Base-by-base conservation (phyloP, 2,888 invertebrate species). In the Sarcophaga carnaria region DNA sequence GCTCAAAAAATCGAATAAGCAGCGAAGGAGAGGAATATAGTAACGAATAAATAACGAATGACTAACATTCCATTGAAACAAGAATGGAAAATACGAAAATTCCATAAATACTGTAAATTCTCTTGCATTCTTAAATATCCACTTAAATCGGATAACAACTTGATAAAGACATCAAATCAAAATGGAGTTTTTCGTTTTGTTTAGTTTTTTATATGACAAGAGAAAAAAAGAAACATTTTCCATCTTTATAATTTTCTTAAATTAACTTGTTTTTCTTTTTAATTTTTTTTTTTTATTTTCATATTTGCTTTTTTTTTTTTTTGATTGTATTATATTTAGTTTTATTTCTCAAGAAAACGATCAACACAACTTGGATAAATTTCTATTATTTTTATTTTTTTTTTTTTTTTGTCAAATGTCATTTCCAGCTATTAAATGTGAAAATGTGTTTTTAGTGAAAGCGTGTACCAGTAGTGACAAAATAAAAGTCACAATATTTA, bases 111-210 rank as follows among this genome's bases (percentile, higher is more conserved):
- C 25, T 37, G 60, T 59, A 22, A 62, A 17, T 66, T 11, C 10
- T 47, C 14, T 49, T 5, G 49, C 49, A 37, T 37, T 8, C 37
- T 37, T 37, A 37, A 37, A 37, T 63, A 64, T 75, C 66, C 49
- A 69, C 59, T 66, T 70, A 49, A 45, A 14, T 45, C 37, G 63
- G 62, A 77, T 70, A 45, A 80, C 54, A 54, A 62, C 20, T 75
- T 74, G 27, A 60, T 86, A 86, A 78, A 80, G 75, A 80, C 82
- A 78, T 86, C 63, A 10, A 37, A 78, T 86, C 63, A 37, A 37
- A 37, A 37, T 37, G 37, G 37, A 37, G 37, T 8, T 37, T 37
- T 37, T 37, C 37, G 8, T 37, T 37, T 37, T 37, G 27, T 27
- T 27, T 27, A 27, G 27, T 27, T 27, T 27, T 4, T 25, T 4